phyloP scores from a whole-genome alignment of 2,113 vertebrate genomes.

The Pitta sordida region DNA sequence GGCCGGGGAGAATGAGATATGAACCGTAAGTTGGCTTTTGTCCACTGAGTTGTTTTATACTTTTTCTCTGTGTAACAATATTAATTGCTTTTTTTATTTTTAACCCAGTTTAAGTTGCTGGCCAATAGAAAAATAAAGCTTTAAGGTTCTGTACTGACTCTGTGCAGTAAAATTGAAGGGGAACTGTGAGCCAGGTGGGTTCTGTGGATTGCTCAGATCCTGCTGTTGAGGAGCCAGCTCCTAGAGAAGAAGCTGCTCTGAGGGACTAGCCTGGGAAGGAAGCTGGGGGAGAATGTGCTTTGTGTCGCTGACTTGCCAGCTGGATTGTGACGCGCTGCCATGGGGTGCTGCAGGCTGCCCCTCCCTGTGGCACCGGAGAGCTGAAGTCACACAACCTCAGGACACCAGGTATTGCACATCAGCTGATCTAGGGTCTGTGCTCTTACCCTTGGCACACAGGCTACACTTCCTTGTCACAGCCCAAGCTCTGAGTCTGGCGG shows the following conservation, averaged over 20 bases:
- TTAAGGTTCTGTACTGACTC: neutral
- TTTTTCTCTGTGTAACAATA: conserved; percentile 41
- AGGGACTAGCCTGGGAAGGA: neutral
- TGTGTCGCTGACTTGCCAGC: accelerated
- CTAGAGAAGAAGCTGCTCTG: neutral
- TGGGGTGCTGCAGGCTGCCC: neutral
- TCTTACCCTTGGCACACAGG: neutral
- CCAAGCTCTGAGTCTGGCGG: neutral
- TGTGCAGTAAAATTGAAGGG: neutral
- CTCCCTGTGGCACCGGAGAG: accelerated
- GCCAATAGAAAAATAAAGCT: conserved; percentile 68
- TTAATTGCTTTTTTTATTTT: neutral
- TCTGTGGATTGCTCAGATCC: neutral
- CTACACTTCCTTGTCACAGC: accelerated
- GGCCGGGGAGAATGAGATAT: neutral
- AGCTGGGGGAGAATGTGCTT: neutral
- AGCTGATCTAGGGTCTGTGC: neutral
- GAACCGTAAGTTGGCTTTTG: neutral
- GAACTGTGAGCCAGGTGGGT: accelerated
- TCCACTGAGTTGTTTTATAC: conserved; percentile 16
- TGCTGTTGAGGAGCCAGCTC: neutral
- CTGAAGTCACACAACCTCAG: neutral
- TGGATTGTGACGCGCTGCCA: accelerated
- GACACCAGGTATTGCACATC: accelerated
- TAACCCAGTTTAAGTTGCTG: conserved; percentile 61